A percentile compares a stretch with the other conserved stretches of the same genome.
Conservation (phyloP, 2,888 invertebrate species). For the Morpho deidamia region DNA sequence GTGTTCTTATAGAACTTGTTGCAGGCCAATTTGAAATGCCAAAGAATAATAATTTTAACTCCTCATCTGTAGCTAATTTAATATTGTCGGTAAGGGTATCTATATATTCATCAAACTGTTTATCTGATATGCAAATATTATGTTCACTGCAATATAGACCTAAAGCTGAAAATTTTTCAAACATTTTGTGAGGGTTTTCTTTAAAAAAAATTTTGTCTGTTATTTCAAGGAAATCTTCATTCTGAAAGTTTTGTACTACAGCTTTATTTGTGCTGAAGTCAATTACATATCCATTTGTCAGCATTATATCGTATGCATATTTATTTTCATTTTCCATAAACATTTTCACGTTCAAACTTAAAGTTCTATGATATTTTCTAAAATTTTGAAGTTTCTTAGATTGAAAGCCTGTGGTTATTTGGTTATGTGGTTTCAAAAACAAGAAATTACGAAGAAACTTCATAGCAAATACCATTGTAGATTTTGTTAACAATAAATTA, state of each 20-base stretch:
- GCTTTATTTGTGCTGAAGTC: constrained; percentile 30
- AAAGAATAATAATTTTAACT: constrained; percentile 74
- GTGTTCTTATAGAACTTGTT: constrained; percentile 66
- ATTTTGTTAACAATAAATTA: neutral
- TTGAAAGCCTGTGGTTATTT: neutral
- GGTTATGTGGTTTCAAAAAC: neutral
- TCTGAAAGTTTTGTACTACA: constrained; percentile 20
- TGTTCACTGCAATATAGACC: constrained; percentile 49
- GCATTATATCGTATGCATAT: constrained; percentile 59
- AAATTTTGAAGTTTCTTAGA: neutral
- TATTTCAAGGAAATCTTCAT: constrained; percentile 39
- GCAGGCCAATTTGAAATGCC: constrained; percentile 72
- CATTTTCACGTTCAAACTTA: constrained; percentile 43
- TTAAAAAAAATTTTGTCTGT: constrained; percentile 44
- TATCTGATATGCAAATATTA: constrained; percentile 50
- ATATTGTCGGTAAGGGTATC: constrained; percentile 70
- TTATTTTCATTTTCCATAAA: constrained; percentile 60
- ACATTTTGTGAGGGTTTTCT: constrained; percentile 39
- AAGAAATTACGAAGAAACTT: neutral
- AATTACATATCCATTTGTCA: constrained; percentile 49
- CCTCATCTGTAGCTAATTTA: constrained; percentile 73
- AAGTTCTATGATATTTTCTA: constrained; percentile 28
- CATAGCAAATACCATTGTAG: neutral
- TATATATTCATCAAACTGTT: constrained; percentile 58
- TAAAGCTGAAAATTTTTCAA: constrained; percentile 47